Conservation (phyloP, 2,888 invertebrate species). For the Anagyrus pseudococci region DNA sequence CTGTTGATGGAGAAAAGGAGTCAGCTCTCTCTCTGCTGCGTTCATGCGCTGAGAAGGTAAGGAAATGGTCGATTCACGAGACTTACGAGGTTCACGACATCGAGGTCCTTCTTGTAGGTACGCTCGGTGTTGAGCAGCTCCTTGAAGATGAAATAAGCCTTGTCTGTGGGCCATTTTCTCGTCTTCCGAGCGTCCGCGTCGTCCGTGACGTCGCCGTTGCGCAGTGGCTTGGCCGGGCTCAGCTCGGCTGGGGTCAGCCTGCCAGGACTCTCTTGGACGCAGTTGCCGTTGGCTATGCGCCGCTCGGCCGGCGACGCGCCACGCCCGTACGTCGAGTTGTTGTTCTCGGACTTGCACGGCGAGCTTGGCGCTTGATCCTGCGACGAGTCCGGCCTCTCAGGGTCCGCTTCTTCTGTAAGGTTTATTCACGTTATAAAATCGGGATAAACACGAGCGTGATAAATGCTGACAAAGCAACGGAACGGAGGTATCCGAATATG, state of each 20-base stretch:
- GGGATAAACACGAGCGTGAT: not conserved
- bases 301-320: not conserved
- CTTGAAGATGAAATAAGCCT: constrained; percentile 85
- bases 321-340: constrained; percentile 51
- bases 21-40: not conserved
- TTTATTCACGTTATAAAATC: constrained; percentile 21
- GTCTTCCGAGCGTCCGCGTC: constrained; percentile 50
- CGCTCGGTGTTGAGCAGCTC: constrained; percentile 95
- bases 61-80: not conserved
- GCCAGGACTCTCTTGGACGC: constrained; percentile 37
- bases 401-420: constrained; percentile 35
- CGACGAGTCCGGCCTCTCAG: constrained; percentile 22
- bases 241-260: constrained; percentile 53
- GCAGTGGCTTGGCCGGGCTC: constrained; percentile 55
- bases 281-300: constrained; percentile 20
- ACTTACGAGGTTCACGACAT: constrained; percentile 85
- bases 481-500: not conserved
- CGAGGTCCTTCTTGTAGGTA: constrained; percentile 93
- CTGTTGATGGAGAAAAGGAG: too few species aligned
- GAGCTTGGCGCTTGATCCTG: constrained; percentile 35
- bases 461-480: not conserved
- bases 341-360: constrained; percentile 50
- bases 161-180: constrained; percentile 70
- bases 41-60: not conserved
- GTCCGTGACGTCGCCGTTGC: constrained; percentile 48